These are phyloP conservation scores for Bradypodion ventrale DNA, from an alignment of 2,797 vertebrate genomes.

Conservation along the genomic window DNA sequence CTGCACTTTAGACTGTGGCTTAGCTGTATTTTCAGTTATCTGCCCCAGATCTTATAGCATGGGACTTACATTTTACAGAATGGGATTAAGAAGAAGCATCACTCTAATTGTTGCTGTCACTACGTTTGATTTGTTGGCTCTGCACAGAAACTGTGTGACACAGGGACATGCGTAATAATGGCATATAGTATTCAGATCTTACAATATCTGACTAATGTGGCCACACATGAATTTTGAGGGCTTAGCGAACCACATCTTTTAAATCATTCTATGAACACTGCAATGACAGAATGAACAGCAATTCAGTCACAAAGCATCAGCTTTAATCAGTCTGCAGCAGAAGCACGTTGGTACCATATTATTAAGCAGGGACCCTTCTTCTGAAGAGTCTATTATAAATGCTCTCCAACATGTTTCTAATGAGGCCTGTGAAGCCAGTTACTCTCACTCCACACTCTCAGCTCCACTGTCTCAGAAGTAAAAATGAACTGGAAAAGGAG, in stretches of 20 bases:
- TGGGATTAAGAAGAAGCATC: background rate
- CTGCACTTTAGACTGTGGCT: background rate
- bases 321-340: slow-evolving; percentile 2
- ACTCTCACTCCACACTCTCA: background rate
- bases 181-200: background rate
- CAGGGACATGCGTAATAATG: background rate
- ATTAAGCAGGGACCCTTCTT: background rate
- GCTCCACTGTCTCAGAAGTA: background rate
- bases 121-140: background rate
- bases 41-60: background rate
- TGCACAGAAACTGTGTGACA: background rate
- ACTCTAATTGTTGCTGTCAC: slow-evolving; percentile 8
- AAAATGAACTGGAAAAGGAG: background rate
- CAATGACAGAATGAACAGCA: slow-evolving; percentile 20
- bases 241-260: background rate
- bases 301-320: slow-evolving; percentile 6
- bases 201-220: background rate
- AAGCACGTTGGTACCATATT: background rate
- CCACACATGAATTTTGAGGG: background rate
- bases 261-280: background rate
- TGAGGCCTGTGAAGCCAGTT: background rate
- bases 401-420: background rate
- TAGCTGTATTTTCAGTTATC: background rate
- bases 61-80: too few species aligned
- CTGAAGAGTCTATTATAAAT: slow-evolving; percentile 5